Percentiles rank a stretch among this genome's conserved stretches.
phyloP scores from a whole-genome alignment of 2,797 vertebrate genomes.

The Enoplosus armatus region DNA sequence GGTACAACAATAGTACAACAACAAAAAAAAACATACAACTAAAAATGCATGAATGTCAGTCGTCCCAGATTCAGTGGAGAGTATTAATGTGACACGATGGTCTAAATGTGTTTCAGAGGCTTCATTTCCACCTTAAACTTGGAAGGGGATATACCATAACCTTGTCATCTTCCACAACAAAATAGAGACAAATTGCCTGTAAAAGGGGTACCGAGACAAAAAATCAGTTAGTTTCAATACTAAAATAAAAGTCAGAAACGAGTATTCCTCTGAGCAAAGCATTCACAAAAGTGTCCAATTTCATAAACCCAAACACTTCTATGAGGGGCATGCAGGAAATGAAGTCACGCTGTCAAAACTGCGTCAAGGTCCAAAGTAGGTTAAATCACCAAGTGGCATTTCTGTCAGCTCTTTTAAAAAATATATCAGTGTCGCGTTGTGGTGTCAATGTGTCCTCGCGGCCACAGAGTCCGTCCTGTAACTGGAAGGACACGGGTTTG shows the following conservation, averaged over 20 bases:
- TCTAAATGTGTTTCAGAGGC: background rate
- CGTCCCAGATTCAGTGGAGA: background rate
- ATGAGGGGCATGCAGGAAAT: constrained; percentile 36
- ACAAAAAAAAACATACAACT: background rate
- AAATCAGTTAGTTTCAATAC: background rate
- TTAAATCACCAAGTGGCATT: constrained; percentile 21
- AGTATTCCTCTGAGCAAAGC: background rate
- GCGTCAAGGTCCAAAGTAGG: constrained; percentile 41
- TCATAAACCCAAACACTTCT: constrained; percentile 19
- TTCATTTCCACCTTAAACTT: background rate
- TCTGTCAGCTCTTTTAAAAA: constrained; percentile 44
- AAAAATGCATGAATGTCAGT: too few species aligned
- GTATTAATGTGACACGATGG: background rate
- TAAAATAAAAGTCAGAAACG: background rate
- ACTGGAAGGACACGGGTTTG: constrained; percentile 49
- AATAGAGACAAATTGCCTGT: background rate
- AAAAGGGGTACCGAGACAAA: background rate
- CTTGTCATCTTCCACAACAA: background rate
- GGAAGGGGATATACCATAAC: background rate
- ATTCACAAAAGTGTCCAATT: constrained; percentile 25
- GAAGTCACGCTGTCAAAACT: constrained; percentile 48
- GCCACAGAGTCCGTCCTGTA: constrained; percentile 18
- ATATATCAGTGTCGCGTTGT: constrained; percentile 33
- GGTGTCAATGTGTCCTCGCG: constrained; percentile 26
- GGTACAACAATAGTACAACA: background rate